These are phyloP conservation scores for Stichodactyla helianthus DNA, from an alignment of 64 coral and sea anemone species.

Conservation along the genomic window DNA sequence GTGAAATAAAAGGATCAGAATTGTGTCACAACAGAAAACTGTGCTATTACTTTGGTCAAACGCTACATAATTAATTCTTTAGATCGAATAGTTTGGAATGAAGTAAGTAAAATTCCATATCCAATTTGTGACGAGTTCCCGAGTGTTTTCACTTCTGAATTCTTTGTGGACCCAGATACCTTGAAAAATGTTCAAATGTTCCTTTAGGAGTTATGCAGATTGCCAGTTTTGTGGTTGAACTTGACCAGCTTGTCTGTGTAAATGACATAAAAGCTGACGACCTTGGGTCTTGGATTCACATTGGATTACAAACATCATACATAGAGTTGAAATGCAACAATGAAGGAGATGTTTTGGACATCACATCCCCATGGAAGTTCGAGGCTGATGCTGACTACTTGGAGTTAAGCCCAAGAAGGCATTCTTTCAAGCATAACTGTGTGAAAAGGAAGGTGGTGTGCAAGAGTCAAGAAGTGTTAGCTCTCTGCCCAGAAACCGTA, in stretches of 20 bases:
- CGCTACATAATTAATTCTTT: too few relatives aligned
- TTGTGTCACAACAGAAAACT: too few relatives aligned
- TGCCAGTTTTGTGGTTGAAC: conserved; percentile 33
- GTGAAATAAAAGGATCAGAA: too few relatives aligned
- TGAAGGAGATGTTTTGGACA: conserved; percentile 27
- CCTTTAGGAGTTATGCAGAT: conserved; percentile 34
- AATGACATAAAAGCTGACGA: conserved; percentile 37
- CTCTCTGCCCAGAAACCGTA: conserved; percentile 21
- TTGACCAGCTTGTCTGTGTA: conserved; percentile 28
- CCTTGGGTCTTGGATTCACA: conserved; percentile 30
- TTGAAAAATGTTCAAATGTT: conserved; percentile 16
- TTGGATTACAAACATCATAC: conserved; percentile 32
- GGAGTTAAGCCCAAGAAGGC: conserved; percentile 18
- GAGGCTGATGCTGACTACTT: conserved; percentile 22
- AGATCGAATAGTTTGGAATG: too few relatives aligned
- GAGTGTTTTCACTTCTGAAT: too few relatives aligned
- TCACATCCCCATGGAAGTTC: conserved; percentile 11
- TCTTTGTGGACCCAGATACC: too few relatives aligned
- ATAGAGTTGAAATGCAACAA: conserved; percentile 1
- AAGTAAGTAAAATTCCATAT: too few relatives aligned
- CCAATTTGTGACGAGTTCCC: too few relatives aligned
- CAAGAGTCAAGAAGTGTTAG: conserved; percentile 18
- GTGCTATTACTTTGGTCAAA: too few relatives aligned
- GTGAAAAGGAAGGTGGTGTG: conserved; percentile 25
- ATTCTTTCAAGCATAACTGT: conserved; percentile 25